Conservation (phyloP, 37 sponge, comb jelly and placozoan genomes). For the Haliclona indistincta region DNA sequence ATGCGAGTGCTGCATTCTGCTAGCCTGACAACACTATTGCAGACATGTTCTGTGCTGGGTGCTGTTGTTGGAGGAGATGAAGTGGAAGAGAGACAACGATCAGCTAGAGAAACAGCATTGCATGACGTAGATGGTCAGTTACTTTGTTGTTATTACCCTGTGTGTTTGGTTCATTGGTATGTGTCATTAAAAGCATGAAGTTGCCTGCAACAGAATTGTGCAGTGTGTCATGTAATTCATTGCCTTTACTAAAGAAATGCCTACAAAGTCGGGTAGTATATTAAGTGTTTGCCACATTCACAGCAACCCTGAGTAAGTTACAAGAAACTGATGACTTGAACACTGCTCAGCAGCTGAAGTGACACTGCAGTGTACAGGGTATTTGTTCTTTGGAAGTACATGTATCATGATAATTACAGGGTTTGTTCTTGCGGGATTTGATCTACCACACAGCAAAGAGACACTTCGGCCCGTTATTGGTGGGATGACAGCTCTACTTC, state of each 20-base stretch:
- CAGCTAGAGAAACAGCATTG: constrained; percentile 60
- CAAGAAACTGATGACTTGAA: no score
- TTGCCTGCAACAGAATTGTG: not conserved
- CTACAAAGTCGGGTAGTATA: no score
- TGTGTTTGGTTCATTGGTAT: not conserved
- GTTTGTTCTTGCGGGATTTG: constrained; percentile 75
- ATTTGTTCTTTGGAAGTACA: no score
- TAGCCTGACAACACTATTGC: constrained; percentile 7
- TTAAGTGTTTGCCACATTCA: no score
- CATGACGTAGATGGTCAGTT: constrained; percentile 79
- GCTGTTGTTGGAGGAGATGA: constrained; percentile 76
- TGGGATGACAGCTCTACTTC: constrained; percentile 31
- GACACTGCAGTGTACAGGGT: no score
- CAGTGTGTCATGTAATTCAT: not conserved
- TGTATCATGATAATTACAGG: no score
- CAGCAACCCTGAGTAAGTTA: no score
- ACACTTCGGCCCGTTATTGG: not conserved
- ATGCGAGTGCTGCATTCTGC: not conserved
- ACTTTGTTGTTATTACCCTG: not conserved
- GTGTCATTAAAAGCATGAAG: not conserved
- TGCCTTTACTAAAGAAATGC: no score
- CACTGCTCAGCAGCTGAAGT: no score
- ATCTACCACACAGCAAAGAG: constrained; percentile 18
- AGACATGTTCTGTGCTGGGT: constrained; percentile 50
- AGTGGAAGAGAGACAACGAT: constrained; percentile 52